phyloP scores from a whole-genome alignment of 2,797 vertebrate species.

The Argentina silus region DNA sequence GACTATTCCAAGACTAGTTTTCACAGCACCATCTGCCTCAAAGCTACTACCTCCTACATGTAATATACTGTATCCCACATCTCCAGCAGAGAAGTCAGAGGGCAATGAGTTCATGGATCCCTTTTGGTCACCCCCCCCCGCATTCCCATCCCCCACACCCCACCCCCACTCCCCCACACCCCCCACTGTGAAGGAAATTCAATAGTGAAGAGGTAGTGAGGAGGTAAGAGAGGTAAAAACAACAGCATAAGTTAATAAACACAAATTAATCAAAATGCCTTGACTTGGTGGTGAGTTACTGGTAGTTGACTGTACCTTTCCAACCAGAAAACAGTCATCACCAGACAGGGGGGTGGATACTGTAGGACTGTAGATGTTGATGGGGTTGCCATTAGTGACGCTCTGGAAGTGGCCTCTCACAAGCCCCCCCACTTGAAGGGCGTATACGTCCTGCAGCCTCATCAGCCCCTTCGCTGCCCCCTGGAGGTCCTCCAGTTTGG shows the following conservation, averaged over 20 bases:
- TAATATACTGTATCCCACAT: background rate
- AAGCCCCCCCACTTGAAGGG: conserved; percentile 82
- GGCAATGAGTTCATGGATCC: background rate
- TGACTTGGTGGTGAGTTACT: background rate
- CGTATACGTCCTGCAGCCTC: conserved; percentile 93
- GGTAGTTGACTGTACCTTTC: conserved; percentile 81
- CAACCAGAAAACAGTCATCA: conserved; percentile 92
- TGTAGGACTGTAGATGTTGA: conserved; percentile 78
- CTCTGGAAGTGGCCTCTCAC: conserved; percentile 84
- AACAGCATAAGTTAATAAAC: background rate
- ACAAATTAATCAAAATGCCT: background rate
- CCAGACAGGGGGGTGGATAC: conserved; percentile 80
- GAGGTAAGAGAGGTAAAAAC: background rate
- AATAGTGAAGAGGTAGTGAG: no score
- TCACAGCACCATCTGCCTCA: conserved; percentile 11
- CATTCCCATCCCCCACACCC: background rate
- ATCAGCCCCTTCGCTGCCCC: conserved; percentile 89
- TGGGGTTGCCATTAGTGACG: conserved; percentile 38
- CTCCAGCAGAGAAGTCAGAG: conserved; percentile 9
- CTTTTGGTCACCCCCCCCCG: background rate
- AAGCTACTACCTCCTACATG: background rate
- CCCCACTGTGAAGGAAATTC: no score
- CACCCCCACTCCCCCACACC: background rate
- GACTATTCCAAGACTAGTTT: no score
- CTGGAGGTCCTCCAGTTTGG: conserved; percentile 85